Percentiles rank a stretch among this genome's conserved stretches.
phyloP scores from a whole-genome alignment of 2,888 invertebrate species.

The Ptilodon capucinus region DNA sequence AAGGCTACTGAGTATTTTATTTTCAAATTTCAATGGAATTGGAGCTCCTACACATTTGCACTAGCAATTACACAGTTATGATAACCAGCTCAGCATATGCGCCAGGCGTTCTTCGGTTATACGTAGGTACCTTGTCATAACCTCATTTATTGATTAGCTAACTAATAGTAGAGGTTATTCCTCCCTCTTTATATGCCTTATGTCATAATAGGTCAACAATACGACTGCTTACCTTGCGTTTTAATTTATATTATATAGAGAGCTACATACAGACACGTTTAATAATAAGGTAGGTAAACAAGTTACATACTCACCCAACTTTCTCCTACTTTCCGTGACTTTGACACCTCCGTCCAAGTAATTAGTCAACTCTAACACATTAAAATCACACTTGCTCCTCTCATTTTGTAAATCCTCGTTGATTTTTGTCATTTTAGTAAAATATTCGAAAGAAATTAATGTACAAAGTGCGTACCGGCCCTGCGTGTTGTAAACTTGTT shows the following conservation, averaged over 20 bases:
- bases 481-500: not conserved
- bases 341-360: slow-evolving; percentile 88
- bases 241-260: no score
- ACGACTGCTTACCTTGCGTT: no score
- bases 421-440: slow-evolving; percentile 41
- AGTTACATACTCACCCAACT: slow-evolving; percentile 44
- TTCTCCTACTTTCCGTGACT: slow-evolving; percentile 84
- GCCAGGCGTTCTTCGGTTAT: not conserved
- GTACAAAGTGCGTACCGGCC: not conserved
- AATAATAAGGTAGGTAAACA: not conserved
- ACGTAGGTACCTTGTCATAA: not conserved
- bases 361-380: slow-evolving; percentile 88
- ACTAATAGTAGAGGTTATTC: no score
- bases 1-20: no score
- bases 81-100: not conserved
- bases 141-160: not conserved
- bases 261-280: no score
- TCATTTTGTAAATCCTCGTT: slow-evolving; percentile 88
- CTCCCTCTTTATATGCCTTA: no score
- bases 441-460: not conserved
- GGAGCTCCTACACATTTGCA: not conserved
- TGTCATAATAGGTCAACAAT: no score
- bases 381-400: slow-evolving; percentile 86
- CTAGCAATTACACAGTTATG: no score
- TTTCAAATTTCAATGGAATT: no score